Percentiles rank a stretch among this genome's conserved stretches.
phyloP scores from a whole-genome alignment of 2,797 vertebrate genomes.

The Lagodon rhomboides region DNA sequence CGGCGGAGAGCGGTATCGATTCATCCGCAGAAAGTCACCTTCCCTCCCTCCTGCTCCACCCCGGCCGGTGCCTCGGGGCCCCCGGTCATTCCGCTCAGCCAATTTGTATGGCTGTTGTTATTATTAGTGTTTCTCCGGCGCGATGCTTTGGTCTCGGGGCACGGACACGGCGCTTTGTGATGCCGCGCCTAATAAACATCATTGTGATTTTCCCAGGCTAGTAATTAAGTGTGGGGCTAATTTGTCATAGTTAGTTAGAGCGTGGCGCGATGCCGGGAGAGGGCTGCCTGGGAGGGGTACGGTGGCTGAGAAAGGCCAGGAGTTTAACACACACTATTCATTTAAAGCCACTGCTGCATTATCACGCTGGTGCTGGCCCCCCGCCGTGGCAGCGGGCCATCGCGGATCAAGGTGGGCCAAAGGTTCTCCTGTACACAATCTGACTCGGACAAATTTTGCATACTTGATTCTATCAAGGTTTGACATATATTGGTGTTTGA shows the following conservation, averaged over 20 bases:
- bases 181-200: slow-evolving; percentile 84
- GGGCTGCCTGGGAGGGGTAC: slow-evolving; percentile 56
- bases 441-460: slow-evolving; percentile 12
- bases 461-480: slow-evolving; percentile 9
- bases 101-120: slow-evolving; percentile 80
- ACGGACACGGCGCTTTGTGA: slow-evolving; percentile 80
- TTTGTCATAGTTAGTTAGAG: slow-evolving; percentile 88
- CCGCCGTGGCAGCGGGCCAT: slow-evolving; percentile 41
- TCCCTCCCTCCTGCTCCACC: slow-evolving; percentile 62
- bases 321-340: slow-evolving; percentile 56
- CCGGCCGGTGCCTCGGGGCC: slow-evolving; percentile 55
- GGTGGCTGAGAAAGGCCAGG: slow-evolving; percentile 49
- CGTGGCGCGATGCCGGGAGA: slow-evolving; percentile 63
- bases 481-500: slow-evolving; percentile 23
- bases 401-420: slow-evolving; percentile 57
- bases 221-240: slow-evolving; percentile 87
- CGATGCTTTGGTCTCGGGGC: slow-evolving; percentile 71
- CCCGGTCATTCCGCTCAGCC: slow-evolving; percentile 64
- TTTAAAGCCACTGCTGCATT: slow-evolving; percentile 51
- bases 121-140: slow-evolving; percentile 80
- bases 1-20: slow-evolving; percentile 70
- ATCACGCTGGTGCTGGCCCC: slow-evolving; percentile 23
- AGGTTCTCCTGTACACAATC: slow-evolving; percentile 39
- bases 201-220: slow-evolving; percentile 83
- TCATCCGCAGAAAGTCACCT: slow-evolving; percentile 81